These are phyloP conservation scores for Cirrhinus molitorella DNA, from an alignment of 2,797 vertebrate species.

Conservation along the genomic window DNA sequence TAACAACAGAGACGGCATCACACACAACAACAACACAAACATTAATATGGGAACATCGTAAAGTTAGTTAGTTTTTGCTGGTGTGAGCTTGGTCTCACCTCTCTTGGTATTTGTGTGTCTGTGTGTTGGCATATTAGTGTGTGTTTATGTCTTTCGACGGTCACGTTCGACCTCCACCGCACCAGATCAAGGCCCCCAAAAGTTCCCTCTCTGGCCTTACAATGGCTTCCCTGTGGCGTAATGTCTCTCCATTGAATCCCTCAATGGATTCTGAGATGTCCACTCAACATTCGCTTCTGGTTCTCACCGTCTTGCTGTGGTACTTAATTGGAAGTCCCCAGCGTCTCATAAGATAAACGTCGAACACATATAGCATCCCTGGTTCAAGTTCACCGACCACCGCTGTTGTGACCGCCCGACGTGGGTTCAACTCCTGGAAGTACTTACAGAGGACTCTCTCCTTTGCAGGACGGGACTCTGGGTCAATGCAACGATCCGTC, in stretches of 20 bases:
- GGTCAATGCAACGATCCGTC: constrained; percentile 82
- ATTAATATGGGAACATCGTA: constrained; percentile 66
- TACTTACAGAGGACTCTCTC: constrained; percentile 92
- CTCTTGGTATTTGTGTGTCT: constrained; percentile 58
- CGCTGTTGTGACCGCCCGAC: constrained; percentile 88
- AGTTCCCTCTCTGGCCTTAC: constrained; percentile 58
- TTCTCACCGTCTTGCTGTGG: constrained; percentile 88
- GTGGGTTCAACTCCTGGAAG: constrained; percentile 87
- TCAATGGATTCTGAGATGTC: constrained; percentile 57
- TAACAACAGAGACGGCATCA: constrained; percentile 66
- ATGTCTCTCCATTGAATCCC: constrained; percentile 45
- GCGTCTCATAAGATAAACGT: constrained; percentile 90
- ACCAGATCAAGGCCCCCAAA: constrained; percentile 69
- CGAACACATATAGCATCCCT: constrained; percentile 86
- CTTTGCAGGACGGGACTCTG: constrained; percentile 82
- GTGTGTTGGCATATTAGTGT: constrained; percentile 13
- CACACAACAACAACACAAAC: constrained; percentile 69
- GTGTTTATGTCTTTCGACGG: constrained; percentile 56
- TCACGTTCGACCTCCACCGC: constrained; percentile 63
- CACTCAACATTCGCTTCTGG: constrained; percentile 88
- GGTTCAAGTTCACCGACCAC: constrained; percentile 84
- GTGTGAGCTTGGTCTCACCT: constrained; percentile 70
- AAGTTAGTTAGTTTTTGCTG: constrained; percentile 74
- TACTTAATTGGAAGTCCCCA: constrained; percentile 90
- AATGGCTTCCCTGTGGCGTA: constrained; percentile 49